Evolutionary conservation across 2,113 vertebrate genomes (phyloP), one percentile per base, ranked within the genome.

Genomic region (Myotis lucifugus): DNA sequence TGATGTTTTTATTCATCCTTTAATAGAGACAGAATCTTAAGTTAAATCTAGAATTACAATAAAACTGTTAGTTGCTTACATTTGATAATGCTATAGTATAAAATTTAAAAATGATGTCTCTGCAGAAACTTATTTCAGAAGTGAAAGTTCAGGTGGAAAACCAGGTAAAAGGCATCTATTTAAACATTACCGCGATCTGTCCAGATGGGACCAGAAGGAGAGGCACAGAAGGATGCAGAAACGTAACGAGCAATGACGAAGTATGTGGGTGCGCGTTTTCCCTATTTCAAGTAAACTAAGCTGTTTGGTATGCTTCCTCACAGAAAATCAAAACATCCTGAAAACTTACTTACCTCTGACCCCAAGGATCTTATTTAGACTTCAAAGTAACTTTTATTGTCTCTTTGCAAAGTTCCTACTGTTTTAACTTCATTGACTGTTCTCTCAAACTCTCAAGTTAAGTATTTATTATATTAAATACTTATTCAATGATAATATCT

Each of bases 111-210:
- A 96, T 93, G 3, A 95, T 98, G 95, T 94, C 94, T 96, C 98
- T 98, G 54, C 98, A 99, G 99, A 99, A 98, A 97, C 98, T 99
- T 56, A 97, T 99, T 94, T 99, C 99, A 46, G 99, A 99, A 98
- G 99, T 99, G 90, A 98, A 98, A 97, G 98, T 99, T 96, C 98
- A 99, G 72, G 98, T 99, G 95, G 99, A 99, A 98, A 99, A 99
- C 98, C 97, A 98, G 46, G 98, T 98, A 85, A 98, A 98, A 97
- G 99, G 99, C 96, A 98, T 99, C 98, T 97, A 98, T 98, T 99
- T 99, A 96, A 99, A 98, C 82, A 98, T 99, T 66, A 99, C 98
- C 90, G 99, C 99, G 91, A 93, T 99, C 83, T 99, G 99, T 98
- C 99, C 99, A 48, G 97, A 99, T 56, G 99, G 99, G 74, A 98